A percentile compares a stretch with the other conserved stretches of the same genome.
phyloP scores from a whole-genome alignment of 2,113 vertebrate species.

The Gnathonemus echidnorhynchus region DNA sequence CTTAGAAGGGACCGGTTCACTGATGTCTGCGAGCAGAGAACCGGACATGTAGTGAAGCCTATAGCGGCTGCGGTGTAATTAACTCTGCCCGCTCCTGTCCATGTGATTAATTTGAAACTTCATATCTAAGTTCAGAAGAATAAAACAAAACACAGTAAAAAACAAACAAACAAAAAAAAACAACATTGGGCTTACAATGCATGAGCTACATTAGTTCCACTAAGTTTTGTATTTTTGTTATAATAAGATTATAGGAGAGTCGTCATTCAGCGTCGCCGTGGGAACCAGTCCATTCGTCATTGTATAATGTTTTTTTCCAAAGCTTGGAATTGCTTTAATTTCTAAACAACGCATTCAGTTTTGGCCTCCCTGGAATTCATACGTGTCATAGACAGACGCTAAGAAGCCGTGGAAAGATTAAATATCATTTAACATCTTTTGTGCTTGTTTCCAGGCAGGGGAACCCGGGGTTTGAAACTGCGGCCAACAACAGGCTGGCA shows the following conservation, averaged over 20 bases:
- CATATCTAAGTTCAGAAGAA: not conserved
- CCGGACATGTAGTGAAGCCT: not conserved
- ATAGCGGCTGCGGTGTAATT: not conserved
- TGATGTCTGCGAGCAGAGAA: not conserved
- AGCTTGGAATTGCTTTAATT: not conserved
- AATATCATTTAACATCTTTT: not conserved
- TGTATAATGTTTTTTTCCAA: not conserved
- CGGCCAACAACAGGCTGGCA: not conserved
- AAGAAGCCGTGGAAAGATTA: not conserved
- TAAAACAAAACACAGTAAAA: not conserved
- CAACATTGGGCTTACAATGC: not conserved
- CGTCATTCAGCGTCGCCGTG: not conserved
- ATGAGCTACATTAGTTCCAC: constrained; percentile 30
- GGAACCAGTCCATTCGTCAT: not conserved
- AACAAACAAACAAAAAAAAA: not conserved
- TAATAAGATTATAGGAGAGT: not conserved
- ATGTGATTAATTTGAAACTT: not conserved
- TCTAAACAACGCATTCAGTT: not conserved
- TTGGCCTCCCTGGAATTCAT: not conserved
- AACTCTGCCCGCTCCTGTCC: not conserved
- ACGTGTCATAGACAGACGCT: not conserved
- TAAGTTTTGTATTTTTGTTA: constrained; percentile 23
- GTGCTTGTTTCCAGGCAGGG: not conserved
- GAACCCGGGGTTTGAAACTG: not conserved
- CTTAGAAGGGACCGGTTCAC: not conserved